Percentiles rank a stretch among this genome's conserved stretches.
These are phyloP conservation scores for Drosophila anomalata DNA, from an alignment of 2,888 invertebrate species.

Conservation along the genomic window DNA sequence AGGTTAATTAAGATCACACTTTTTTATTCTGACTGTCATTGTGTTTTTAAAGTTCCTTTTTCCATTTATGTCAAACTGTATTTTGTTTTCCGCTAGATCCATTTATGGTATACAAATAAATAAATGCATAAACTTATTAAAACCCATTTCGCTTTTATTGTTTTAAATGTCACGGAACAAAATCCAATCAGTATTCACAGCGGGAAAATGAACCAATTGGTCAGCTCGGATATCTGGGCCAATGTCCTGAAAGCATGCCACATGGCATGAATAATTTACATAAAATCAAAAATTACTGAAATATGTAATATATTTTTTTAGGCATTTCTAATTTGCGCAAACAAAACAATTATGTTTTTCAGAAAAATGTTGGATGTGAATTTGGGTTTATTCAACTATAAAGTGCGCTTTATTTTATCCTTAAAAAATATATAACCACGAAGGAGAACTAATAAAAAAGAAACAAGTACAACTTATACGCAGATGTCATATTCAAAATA, in stretches of 20 bases:
- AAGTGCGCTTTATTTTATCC: not conserved
- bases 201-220: not conserved
- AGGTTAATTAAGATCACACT: constrained; percentile 25
- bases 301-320: too few relatives aligned
- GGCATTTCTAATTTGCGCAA: not conserved
- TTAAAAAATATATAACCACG: not conserved
- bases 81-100: constrained; percentile 2
- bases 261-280: not conserved
- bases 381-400: not conserved
- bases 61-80: constrained; percentile 8
- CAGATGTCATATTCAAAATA: not conserved
- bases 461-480: not conserved
- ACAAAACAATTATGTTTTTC: not conserved
- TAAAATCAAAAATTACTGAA: not conserved
- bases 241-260: not conserved
- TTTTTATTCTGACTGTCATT: constrained; percentile 18
- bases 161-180: constrained; percentile 2
- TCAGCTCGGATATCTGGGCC: not conserved
- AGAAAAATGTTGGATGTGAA: not conserved
- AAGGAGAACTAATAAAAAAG: not conserved
- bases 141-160: constrained; percentile 8
- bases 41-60: constrained; percentile 3
- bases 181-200: not conserved
- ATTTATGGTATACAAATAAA: constrained; percentile 39
- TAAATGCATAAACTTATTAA: constrained; percentile 42